These are phyloP conservation scores for Serilophus lunatus DNA, from an alignment of 2,113 vertebrate species.

Conservation along the genomic window DNA sequence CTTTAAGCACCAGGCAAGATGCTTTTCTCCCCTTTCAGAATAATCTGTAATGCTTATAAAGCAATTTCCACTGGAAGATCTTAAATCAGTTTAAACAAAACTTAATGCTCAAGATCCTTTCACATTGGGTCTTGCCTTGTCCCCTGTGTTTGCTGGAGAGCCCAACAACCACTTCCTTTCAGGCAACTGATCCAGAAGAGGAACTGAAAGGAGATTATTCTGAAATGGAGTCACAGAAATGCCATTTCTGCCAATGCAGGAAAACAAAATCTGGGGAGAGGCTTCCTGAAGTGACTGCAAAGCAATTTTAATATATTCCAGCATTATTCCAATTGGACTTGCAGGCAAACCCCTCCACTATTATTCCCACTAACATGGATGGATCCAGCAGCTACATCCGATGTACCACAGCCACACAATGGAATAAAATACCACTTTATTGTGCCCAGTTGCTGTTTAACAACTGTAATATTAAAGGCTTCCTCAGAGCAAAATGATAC, in stretches of 20 bases:
- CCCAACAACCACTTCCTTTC: background rate
- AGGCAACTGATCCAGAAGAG: background rate
- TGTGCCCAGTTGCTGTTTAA: background rate
- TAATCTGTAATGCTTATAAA: background rate
- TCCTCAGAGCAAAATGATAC: background rate
- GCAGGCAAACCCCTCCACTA: background rate
- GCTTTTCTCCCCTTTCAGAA: background rate
- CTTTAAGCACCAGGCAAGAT: background rate
- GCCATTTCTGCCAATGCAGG: background rate
- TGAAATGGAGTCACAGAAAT: background rate
- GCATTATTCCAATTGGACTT: background rate
- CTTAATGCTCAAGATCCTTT: background rate
- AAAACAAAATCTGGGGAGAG: background rate
- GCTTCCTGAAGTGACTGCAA: background rate
- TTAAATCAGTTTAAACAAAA: background rate
- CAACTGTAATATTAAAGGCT: background rate
- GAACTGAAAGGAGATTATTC: background rate
- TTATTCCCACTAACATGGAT: background rate
- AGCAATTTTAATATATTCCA: background rate
- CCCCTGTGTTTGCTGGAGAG: background rate
- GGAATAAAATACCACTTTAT: slow-evolving; percentile 47
- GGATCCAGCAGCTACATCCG: background rate
- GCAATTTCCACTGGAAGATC: background rate
- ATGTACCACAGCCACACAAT: background rate
- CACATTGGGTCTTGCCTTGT: background rate